Evolutionary conservation across 2,888 invertebrate genomes (phyloP).

Genomic region (Encarsia formosa): DNA sequence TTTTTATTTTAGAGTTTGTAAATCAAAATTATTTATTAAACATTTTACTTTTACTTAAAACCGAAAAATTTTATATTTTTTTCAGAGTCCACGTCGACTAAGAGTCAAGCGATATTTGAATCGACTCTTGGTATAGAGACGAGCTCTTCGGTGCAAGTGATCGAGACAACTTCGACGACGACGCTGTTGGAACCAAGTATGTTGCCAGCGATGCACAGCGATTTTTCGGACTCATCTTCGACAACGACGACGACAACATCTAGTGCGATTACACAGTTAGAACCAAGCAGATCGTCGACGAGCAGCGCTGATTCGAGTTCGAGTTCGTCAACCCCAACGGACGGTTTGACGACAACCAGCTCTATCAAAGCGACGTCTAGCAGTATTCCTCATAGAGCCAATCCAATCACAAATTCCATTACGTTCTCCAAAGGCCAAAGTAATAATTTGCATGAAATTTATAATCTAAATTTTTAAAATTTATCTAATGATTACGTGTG

Average conservation of each 20-base stretch:
- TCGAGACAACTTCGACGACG: slow-evolving; percentile 40
- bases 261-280: slow-evolving; percentile 26
- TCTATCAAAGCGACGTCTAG: slow-evolving; percentile 27
- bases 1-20: too few relatives aligned
- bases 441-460: slow-evolving; percentile 13
- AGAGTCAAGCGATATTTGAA: slow-evolving; percentile 23
- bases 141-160: slow-evolving; percentile 44
- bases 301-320: slow-evolving; percentile 13
- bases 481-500: slow-evolving; percentile 31
- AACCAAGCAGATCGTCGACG: slow-evolving; percentile 35
- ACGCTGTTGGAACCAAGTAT: slow-evolving; percentile 12
- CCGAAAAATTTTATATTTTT: too few relatives aligned
- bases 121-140: slow-evolving; percentile 45
- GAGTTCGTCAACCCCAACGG: slow-evolving; percentile 47
- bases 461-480: not conserved
- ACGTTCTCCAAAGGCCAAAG: slow-evolving; percentile 39
- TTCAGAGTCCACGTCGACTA: slow-evolving; percentile 23
- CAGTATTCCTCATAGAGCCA: not conserved
- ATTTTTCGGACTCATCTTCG: not conserved
- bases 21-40: too few relatives aligned
- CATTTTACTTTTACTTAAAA: too few relatives aligned
- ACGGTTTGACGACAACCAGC: slow-evolving; percentile 9
- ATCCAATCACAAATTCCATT: slow-evolving; percentile 33
- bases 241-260: slow-evolving; percentile 20
- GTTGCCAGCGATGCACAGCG: slow-evolving; percentile 4